Evolutionary conservation across 1,140 invertebrate species (phyloP).

Genomic region (Drosophila aff.): DNA sequence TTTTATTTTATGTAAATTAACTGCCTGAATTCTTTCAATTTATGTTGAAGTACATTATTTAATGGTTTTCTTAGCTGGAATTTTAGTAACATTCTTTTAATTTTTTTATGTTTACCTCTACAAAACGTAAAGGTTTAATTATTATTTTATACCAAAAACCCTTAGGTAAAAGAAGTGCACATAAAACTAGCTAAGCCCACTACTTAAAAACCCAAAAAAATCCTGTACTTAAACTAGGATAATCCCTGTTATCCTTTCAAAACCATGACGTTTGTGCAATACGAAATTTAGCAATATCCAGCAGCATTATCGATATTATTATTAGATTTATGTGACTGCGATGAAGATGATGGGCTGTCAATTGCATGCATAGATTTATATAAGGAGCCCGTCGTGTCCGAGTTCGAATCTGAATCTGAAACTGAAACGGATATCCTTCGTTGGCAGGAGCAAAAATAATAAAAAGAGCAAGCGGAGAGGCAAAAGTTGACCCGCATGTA

Average conservation of each 20-base stretch:
- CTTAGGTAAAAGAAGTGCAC: not conserved
- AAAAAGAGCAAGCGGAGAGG: not conserved
- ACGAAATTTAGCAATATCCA: not conserved
- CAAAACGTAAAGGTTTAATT: no score
- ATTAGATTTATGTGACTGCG: slow-evolving; percentile 22
- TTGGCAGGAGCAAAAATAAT: not conserved
- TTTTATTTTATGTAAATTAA: no score
- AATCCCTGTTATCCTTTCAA: not conserved
- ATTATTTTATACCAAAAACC: not conserved
- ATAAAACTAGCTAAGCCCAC: not conserved
- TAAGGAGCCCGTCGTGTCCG: slow-evolving; percentile 10
- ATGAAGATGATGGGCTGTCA: slow-evolving; percentile 41
- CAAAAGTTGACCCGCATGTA: slow-evolving; percentile 31
- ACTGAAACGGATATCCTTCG: slow-evolving; percentile 48
- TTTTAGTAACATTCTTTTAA: no score
- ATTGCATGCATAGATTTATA: slow-evolving; percentile 40
- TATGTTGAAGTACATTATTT: no score
- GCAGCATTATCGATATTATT: not conserved
- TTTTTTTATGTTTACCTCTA: no score
- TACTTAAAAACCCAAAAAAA: not conserved
- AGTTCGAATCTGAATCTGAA: not conserved
- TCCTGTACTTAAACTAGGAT: no score
- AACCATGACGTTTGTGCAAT: no score
- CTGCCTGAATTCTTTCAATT: no score
- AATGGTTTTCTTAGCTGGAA: no score